Base-by-base conservation (phyloP, 2,797 vertebrate genomes). In the Erithacus rubecula region DNA sequence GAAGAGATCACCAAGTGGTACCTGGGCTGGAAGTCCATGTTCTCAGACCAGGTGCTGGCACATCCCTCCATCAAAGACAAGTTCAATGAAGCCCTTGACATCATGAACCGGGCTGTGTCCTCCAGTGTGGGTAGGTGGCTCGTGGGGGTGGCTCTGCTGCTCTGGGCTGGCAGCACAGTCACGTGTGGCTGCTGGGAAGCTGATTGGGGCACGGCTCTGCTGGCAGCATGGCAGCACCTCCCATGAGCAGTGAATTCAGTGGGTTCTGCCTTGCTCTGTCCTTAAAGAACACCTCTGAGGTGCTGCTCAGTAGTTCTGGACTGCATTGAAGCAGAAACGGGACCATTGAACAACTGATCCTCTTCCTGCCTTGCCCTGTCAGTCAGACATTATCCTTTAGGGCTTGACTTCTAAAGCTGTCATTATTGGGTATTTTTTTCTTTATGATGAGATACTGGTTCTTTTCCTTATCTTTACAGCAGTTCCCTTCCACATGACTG, bases 1-100 rank as follows among this genome's bases (percentile, higher is more conserved):
- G 99, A 99, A 87, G 99, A 99, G 97, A 99, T 99, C 83, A 99
- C 99, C 0, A 99, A 99, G 96, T 99, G 99, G 99, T 99, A 99
- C 97, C 97, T 99, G 79, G 99, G 99, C 19, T 99, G 99, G 99
- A 99, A 99, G 96, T 98, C 98, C 87, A 98, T 99, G 98, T 99
- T 99, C 96, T 99, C 99, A 21, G 99, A 99, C 65, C 97, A 98
- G 52, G 97, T 99, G 91, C 90, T 99, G 92, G 98, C 99, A 9
- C 99, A 99, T 69, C 98, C 99, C 0, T 98, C 99, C 2, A 97
- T 99, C 96, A 99, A 99, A 96, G 99, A 99, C 93, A 99, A 99
- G 86, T 99, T 99, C 78, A 99, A 99, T 0, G 99, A 99, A 89
- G 99, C 99, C 9, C 98, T 99, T 9, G 99, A 99, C 72, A 99